A percentile compares a stretch with the other conserved stretches of the same genome.
phyloP scores from a whole-genome alignment of 2,888 invertebrate species.

The Drosophila algonquin region DNA sequence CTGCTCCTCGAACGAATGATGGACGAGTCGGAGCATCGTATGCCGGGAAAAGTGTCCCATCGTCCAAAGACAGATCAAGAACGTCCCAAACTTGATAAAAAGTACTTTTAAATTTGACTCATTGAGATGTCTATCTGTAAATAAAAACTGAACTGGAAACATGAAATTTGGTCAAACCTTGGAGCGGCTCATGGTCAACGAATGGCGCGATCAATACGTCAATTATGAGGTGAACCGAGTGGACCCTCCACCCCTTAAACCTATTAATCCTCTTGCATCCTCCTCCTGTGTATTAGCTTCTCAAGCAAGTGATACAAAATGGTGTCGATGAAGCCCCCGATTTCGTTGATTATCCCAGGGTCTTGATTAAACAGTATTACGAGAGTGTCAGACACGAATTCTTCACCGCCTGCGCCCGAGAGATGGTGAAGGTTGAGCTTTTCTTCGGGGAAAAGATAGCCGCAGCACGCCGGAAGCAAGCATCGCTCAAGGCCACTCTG shows the following conservation, averaged over 20 bases:
- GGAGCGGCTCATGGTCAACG: slow-evolving; percentile 97
- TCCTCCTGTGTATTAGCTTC: slow-evolving; percentile 83
- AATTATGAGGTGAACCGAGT: slow-evolving; percentile 87
- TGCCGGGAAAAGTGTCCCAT: neutral
- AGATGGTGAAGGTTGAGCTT: slow-evolving; percentile 96
- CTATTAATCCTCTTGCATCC: no score
- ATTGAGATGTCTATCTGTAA: neutral
- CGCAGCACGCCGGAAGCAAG: slow-evolving; percentile 96
- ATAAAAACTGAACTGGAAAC: neutral
- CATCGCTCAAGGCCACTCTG: slow-evolving; percentile 87
- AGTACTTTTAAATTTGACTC: slow-evolving; percentile 3
- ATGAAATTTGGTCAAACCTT: slow-evolving; percentile 99
- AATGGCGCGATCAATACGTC: slow-evolving; percentile 98
- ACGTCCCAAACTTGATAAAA: neutral
- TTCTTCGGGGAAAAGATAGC: slow-evolving; percentile 98
- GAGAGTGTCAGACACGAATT: slow-evolving; percentile 93
- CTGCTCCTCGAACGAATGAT: slow-evolving; percentile 21
- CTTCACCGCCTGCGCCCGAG: slow-evolving; percentile 94
- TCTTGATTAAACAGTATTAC: slow-evolving; percentile 88
- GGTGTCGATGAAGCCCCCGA: slow-evolving; percentile 93
- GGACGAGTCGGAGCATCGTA: slow-evolving; percentile 11
- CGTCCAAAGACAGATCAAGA: neutral
- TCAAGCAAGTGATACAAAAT: slow-evolving; percentile 95
- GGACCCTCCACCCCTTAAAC: neutral
- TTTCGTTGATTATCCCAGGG: slow-evolving; percentile 85